Base-by-base conservation (phyloP, 2,888 invertebrate species). In the Synanthedon tipuliformis region DNA sequence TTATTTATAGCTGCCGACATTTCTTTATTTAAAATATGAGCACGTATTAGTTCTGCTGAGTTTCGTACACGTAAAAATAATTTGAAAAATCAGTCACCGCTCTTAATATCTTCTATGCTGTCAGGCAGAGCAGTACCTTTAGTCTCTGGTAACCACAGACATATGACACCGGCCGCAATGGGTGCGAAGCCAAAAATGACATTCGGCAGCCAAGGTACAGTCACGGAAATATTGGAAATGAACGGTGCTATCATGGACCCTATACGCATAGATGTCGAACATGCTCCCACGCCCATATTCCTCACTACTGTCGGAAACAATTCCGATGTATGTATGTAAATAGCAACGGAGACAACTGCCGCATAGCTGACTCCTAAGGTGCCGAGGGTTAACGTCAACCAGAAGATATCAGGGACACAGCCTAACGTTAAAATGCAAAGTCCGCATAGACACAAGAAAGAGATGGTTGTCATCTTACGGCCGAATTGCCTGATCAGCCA, bases 221-320 rank as follows among this genome's bases (percentile, higher is more conserved):
- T 75, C 12, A 72, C 63, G 7, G 78, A 78, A 63, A 94, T 68
- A 41, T 91, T 89, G 0, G 93, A 91, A 10, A 96, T 89, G 64
- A 94, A 94, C 0, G 96, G 96, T 0, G 96, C 95, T 0, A 91
- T 59, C 89, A 96, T 94, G 0, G 95, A 95, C 0, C 96, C 97
- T 13, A 95, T 72, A 58, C 96, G 89, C 53, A 96, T 96, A 48
- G 91, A 90, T 86, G 94, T 94, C 0, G 96, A 96, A 52, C 93
- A 92, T 0, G 92, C 89, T 0, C 97, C 96, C 69, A 96, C 90
- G 0, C 94, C 95, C 69, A 94, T 92, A 65, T 96, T 96, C 12
- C 97, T 89, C 0, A 96, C 92, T 0, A 95, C 93, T 0, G 97
- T 97, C 0, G 97, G 97, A 69, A 94, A 96, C 5, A 96, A 71